Evolutionary conservation across 2,888 invertebrate genomes (phyloP).

Genomic region (Drosophila longiperda): DNA sequence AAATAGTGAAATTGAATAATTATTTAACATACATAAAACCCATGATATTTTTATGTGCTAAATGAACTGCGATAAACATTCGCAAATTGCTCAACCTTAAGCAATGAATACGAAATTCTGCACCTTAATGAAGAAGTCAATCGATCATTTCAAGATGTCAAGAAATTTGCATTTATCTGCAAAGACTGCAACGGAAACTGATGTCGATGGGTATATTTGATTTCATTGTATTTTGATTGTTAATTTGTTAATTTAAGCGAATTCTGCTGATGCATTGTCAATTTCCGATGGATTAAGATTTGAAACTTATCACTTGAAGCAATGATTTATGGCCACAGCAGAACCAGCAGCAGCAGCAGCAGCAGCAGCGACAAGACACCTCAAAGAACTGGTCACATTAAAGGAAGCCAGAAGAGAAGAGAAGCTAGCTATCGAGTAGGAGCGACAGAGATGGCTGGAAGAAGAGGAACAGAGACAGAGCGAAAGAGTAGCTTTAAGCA

Average conservation of each 20-base stretch:
- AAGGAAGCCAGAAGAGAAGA: conserved; percentile 57
- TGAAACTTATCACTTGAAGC: conserved; percentile 57
- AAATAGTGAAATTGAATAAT: background rate
- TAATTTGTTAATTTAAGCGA: conserved; percentile 17
- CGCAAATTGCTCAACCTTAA: background rate
- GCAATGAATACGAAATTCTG: background rate
- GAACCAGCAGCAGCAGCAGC: conserved; percentile 1
- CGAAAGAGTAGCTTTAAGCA: conserved; percentile 5
- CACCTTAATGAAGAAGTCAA: conserved; percentile 21
- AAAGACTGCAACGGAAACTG: conserved; percentile 52
- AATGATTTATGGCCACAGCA: conserved; percentile 63
- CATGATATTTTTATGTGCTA: background rate
- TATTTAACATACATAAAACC: background rate
- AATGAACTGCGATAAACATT: background rate
- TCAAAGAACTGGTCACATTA: conserved; percentile 64
- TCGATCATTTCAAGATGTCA: conserved; percentile 47
- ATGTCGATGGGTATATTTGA: background rate
- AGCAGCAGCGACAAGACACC: conserved; percentile 23
- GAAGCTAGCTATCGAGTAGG: conserved; percentile 6
- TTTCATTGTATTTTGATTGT: conserved; percentile 5
- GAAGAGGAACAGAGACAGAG: conserved; percentile 15
- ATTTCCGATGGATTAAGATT: conserved; percentile 41
- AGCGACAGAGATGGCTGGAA: conserved; percentile 1
- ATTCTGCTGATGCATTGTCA: conserved; percentile 35
- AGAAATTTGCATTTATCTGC: conserved; percentile 39